Conservation (phyloP, 2,888 invertebrate species). For the Laspeyria flexula region DNA sequence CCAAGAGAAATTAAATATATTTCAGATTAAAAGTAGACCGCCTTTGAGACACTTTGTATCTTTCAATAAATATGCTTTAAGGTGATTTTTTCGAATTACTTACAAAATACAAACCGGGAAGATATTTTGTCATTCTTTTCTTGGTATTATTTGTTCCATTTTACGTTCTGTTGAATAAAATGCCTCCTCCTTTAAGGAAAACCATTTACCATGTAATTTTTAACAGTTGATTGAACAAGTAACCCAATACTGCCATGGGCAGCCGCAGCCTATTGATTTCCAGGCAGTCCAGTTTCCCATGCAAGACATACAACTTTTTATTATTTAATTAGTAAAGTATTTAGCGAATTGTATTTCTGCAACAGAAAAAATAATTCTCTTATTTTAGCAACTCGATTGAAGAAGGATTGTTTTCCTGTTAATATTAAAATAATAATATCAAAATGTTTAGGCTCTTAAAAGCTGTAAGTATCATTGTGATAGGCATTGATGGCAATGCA, state of each 20-base stretch:
- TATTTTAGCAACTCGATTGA: too few species aligned
- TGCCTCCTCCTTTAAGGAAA: constrained; percentile 43
- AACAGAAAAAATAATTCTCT: too few species aligned
- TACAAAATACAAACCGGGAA: background rate
- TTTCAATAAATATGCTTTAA: too few species aligned
- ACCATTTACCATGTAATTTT: constrained; percentile 31
- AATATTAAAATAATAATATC: too few species aligned
- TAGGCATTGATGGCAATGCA: background rate
- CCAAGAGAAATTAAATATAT: too few species aligned
- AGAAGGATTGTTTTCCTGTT: too few species aligned
- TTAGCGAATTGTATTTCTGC: background rate
- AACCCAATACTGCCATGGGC: constrained; percentile 63
- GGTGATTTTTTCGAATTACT: background rate
- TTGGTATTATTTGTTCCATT: background rate
- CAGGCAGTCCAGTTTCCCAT: constrained; percentile 71
- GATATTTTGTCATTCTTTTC: too few species aligned
- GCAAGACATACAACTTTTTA: constrained; percentile 51
- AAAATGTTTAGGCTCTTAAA: background rate
- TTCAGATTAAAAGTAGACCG: too few species aligned
- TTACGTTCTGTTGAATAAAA: background rate
- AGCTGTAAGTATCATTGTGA: background rate
- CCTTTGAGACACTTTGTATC: too few species aligned
- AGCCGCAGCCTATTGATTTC: constrained; percentile 72
- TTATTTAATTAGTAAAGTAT: background rate
- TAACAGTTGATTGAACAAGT: constrained; percentile 53